These are phyloP conservation scores for Bradynema listronoti DNA, from an alignment of 1,140 invertebrate species.

Conservation along the genomic window DNA sequence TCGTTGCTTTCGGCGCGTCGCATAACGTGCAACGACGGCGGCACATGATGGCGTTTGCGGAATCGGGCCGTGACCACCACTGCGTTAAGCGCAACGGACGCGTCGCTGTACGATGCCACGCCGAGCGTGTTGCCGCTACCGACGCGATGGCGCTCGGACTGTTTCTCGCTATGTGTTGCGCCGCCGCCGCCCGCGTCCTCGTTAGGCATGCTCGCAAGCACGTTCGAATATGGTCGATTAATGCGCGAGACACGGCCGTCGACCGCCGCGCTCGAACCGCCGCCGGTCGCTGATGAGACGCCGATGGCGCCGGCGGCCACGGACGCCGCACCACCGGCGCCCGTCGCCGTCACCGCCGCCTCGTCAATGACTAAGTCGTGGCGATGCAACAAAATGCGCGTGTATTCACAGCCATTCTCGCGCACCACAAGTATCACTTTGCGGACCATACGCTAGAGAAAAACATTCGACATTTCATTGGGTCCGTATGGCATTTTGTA, in stretches of 20 bases:
- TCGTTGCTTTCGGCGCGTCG: no score
- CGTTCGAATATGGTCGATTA: constrained; percentile 13
- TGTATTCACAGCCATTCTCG: constrained; percentile 32
- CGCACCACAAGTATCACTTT: constrained; percentile 44
- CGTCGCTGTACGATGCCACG: no score
- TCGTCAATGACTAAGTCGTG: constrained; percentile 36
- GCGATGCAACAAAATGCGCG: constrained; percentile 39
- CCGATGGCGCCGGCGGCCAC: constrained; percentile 17
- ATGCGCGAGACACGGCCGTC: not conserved
- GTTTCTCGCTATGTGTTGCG: not conserved
- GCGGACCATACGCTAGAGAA: constrained; percentile 31
- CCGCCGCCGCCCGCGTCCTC: not conserved
- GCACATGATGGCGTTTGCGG: no score
- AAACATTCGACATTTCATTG: not conserved
- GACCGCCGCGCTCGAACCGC: constrained; percentile 1
- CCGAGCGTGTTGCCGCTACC: not conserved
- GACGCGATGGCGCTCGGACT: not conserved
- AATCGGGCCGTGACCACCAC: no score
- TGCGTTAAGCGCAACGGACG: no score
- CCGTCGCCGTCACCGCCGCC: constrained; percentile 26
- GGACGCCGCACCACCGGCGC: constrained; percentile 11
- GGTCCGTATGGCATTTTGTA: constrained; percentile 18
- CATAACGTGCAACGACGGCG: no score
- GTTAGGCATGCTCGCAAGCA: not conserved
- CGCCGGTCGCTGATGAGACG: constrained; percentile 6